A percentile compares a stretch with the other conserved stretches of the same genome.
Evolutionary conservation across 2,888 invertebrate genomes (phyloP).

Genomic region (Schrankia costaestrigalis): DNA sequence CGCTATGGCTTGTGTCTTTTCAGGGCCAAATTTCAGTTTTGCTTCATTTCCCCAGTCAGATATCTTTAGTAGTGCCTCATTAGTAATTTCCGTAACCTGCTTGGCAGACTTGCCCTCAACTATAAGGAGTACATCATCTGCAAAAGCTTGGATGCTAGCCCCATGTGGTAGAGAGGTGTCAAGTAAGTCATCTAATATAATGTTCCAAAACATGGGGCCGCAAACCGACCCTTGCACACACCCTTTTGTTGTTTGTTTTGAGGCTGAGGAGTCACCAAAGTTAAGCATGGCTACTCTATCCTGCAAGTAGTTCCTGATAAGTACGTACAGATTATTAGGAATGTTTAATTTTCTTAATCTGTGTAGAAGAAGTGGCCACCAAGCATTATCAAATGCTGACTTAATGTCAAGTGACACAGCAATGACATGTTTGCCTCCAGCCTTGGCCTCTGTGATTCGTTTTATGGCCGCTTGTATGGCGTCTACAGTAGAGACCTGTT

Average conservation of each 20-base stretch:
- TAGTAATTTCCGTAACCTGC: background rate
- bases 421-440: background rate
- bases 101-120: background rate
- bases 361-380: background rate
- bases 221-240: background rate
- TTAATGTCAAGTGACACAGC: constrained; percentile 1
- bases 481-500: too few species aligned
- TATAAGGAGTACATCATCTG: background rate
- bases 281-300: background rate
- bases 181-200: background rate
- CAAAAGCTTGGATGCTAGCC: background rate
- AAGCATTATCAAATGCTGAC: background rate
- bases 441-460: background rate
- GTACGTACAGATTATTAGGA: background rate
- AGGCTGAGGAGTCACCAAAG: background rate
- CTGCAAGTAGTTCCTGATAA: background rate
- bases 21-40: too few species aligned
- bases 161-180: background rate
- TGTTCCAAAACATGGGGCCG: background rate
- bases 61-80: background rate
- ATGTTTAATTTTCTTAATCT: background rate
- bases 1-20: too few species aligned
- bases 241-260: background rate
- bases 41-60: background rate
- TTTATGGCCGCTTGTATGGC: background rate